phyloP scores from a whole-genome alignment of 2,888 invertebrate species.

The Microplitis manilae region DNA sequence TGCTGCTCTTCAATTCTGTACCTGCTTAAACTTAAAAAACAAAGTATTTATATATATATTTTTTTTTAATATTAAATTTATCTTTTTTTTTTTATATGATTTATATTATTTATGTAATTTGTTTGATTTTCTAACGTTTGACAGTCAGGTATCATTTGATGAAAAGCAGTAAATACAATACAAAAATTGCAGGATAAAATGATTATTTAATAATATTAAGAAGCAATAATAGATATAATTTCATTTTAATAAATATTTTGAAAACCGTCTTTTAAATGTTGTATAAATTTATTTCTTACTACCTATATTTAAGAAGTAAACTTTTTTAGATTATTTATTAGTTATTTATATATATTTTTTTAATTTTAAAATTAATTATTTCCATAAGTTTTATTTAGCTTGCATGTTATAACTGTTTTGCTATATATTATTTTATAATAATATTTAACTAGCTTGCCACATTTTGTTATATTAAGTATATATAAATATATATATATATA shows the following conservation, averaged over 20 bases:
- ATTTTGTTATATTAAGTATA: background rate
- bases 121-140: constrained; percentile 53
- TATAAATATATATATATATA: background rate
- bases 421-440: constrained; percentile 16
- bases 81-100: constrained; percentile 58
- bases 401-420: constrained; percentile 33
- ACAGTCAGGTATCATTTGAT: constrained; percentile 49
- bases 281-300: constrained; percentile 60
- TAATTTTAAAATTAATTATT: constrained; percentile 38
- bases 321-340: constrained; percentile 5
- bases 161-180: constrained; percentile 62
- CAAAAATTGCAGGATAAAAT: constrained; percentile 57
- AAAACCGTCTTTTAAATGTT: constrained; percentile 61
- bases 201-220: constrained; percentile 69
- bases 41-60: constrained; percentile 22
- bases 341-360: constrained; percentile 39
- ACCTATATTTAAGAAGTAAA: constrained; percentile 44
- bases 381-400: constrained; percentile 22
- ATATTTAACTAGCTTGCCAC: constrained; percentile 15
- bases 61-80: constrained; percentile 65
- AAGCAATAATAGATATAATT: constrained; percentile 70
- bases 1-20: constrained; percentile 60
- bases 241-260: constrained; percentile 70
- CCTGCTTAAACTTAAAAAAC: constrained; percentile 59
- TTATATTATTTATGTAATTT: constrained; percentile 51